phyloP scores from a whole-genome alignment of 1,140 invertebrate species.

The Acyrthosiphon pisum region DNA sequence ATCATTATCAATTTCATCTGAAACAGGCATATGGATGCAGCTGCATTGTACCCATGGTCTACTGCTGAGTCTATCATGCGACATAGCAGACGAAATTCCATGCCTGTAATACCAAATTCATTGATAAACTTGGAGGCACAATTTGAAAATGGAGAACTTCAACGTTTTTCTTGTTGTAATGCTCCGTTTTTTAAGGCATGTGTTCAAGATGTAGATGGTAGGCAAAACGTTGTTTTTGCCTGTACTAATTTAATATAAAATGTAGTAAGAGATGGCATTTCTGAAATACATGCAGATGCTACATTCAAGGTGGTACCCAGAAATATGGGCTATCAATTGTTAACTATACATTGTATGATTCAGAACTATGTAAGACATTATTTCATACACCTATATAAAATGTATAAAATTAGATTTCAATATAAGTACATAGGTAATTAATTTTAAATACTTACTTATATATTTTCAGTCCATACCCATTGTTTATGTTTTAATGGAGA shows the following conservation, averaged over 20 bases:
- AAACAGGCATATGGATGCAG: not conserved
- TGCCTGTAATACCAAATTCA: not conserved
- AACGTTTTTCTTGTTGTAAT: not conserved
- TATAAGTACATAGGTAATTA: not conserved
- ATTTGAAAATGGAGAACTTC: not conserved
- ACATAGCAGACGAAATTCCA: not conserved
- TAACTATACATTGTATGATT: not conserved
- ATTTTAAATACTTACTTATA: not conserved
- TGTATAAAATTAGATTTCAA: not conserved
- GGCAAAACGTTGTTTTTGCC: not conserved
- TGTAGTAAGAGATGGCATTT: not conserved
- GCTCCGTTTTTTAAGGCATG: not conserved
- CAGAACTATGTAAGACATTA: conserved; percentile 23
- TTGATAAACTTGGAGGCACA: not conserved
- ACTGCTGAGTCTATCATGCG: not conserved
- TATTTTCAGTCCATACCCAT: conserved; percentile 3
- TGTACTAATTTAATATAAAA: not conserved
- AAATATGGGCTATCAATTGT: conserved; percentile 5
- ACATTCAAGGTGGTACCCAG: not conserved
- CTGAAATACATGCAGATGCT: not conserved
- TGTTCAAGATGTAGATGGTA: not conserved
- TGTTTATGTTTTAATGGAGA: not conserved
- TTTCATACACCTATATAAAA: not conserved
- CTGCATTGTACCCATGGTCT: not conserved
- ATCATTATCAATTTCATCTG: not conserved